A percentile compares a stretch with the other conserved stretches of the same genome.
Conservation (phyloP, 2,888 invertebrate genomes). For the Melitaea athalia region DNA sequence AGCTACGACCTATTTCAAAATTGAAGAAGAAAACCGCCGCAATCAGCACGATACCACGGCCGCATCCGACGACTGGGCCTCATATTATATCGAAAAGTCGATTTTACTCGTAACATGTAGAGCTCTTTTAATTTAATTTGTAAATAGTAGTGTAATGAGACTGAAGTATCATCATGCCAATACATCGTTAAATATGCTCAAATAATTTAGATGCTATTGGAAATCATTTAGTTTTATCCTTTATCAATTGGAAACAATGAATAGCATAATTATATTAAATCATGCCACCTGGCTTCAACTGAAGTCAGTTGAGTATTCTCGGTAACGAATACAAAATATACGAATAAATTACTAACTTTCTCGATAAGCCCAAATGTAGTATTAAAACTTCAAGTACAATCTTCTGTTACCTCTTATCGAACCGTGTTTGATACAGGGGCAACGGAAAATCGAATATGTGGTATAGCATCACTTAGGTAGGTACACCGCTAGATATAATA, state of each 20-base stretch:
- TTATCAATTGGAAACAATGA: conserved; percentile 10
- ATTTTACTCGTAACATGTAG: conserved; percentile 84
- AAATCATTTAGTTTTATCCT: conserved; percentile 27
- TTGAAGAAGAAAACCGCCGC: conserved; percentile 80
- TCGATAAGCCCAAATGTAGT: conserved; percentile 58
- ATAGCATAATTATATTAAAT: conserved; percentile 16
- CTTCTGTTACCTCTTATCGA: conserved; percentile 81
- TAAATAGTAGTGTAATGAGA: conserved; percentile 82
- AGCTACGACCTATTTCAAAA: conserved; percentile 87
- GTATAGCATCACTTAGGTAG: conserved; percentile 73
- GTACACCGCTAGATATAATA: conserved; percentile 77
- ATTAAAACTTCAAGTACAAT: conserved; percentile 72
- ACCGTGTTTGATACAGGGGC: conserved; percentile 68
- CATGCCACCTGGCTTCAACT: conserved; percentile 50
- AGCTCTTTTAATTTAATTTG: conserved; percentile 70
- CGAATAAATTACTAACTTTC: conserved; percentile 42
- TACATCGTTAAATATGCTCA: conserved; percentile 69
- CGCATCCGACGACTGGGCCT: conserved; percentile 70
- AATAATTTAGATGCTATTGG: conserved; percentile 41
- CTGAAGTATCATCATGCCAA: conserved; percentile 78
- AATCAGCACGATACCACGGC: conserved; percentile 72
- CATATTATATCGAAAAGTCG: conserved; percentile 83
- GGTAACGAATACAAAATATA: conserved; percentile 43
- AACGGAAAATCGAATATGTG: conserved; percentile 75
- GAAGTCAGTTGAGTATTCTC: conserved; percentile 23